Evolutionary conservation across 1,140 invertebrate genomes (phyloP).

Genomic region (Callitettix versicolor): DNA sequence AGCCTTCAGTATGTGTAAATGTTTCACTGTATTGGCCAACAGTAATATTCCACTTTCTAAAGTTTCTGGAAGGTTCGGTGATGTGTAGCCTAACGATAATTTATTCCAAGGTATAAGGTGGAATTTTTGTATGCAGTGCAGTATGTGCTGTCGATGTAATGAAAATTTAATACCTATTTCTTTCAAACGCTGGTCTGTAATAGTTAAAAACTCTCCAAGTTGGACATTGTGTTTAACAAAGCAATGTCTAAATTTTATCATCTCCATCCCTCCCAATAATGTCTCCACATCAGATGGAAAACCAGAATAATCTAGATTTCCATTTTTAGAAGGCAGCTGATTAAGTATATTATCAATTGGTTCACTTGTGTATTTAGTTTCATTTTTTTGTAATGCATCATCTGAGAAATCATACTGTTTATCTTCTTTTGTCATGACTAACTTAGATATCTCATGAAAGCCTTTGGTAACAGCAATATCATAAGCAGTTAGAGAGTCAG

Average conservation of each 20-base stretch:
- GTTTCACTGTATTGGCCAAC: slow-evolving; percentile 10
- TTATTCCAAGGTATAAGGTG: slow-evolving; percentile 15
- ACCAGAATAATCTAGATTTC: slow-evolving; percentile 21
- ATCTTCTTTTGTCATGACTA: slow-evolving; percentile 29
- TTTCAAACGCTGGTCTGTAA: slow-evolving; percentile 21
- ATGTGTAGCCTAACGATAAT: slow-evolving; percentile 4
- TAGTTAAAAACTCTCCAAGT: slow-evolving; percentile 34
- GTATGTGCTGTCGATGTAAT: slow-evolving; percentile 13
- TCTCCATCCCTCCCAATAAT: slow-evolving; percentile 32
- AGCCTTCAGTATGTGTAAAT: slow-evolving; percentile 13
- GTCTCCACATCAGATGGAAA: slow-evolving; percentile 35
- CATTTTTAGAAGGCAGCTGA: slow-evolving; percentile 30
- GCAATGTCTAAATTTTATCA: slow-evolving; percentile 29
- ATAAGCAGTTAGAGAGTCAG: slow-evolving; percentile 33
- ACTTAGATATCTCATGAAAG: slow-evolving; percentile 32
- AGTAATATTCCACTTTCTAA: slow-evolving; percentile 4
- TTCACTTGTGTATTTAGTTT: slow-evolving; percentile 25
- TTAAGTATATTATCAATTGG: slow-evolving; percentile 30
- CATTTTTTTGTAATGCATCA: not conserved
- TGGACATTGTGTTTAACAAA: slow-evolving; percentile 32
- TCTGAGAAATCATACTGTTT: slow-evolving; percentile 20
- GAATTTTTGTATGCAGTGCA: slow-evolving; percentile 15
- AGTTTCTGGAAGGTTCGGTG: slow-evolving; percentile 2
- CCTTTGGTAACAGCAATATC: slow-evolving; percentile 35
- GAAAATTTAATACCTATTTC: slow-evolving; percentile 12